Base-by-base conservation (phyloP, 2,113 vertebrate species). In the Clarias magur region DNA sequence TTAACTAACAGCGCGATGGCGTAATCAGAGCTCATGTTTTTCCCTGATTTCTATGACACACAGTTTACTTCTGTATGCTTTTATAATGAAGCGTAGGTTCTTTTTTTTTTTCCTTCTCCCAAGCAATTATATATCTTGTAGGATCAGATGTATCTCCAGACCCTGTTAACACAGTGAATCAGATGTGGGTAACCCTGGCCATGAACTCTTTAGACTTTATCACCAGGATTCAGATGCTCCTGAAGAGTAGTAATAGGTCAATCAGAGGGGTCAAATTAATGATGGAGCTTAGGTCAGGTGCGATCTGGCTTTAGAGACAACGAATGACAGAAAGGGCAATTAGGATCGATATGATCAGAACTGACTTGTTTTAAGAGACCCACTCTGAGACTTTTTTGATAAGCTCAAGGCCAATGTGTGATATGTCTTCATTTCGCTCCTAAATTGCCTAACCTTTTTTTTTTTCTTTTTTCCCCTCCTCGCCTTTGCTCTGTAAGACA, bases 1-100 rank as follows among this genome's bases (percentile, higher is more conserved):
- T 85, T 83, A 85, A 87, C 80, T 56, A 80, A 82, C 68, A 90
- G 54, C 78, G 73, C 73, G 70, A 89, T 30, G 84, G 80, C 63
- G 70, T 72, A 81, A 82, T 80, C 63, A 59, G 82, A 85, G 79
- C 56, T 78, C 67, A 60, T 87, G 68, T 9, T 79, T 54, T 54
- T 30, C 48, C 56, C 83, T 2, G 60, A 53, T 85, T 86, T 72
- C 54, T 38, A 60, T 88, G 54, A 80, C 83, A 72, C 63, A 56
- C 53, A 73, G 83, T 80, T 85, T 67, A 85, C 83, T 86, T 27
- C n/a, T 83, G 75, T 82, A 68, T 57, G 73, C 57, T 56, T 56
- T 84, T 53, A 65, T 82, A 87, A 87, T 62, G 79, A 56, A 80
- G 54, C 34, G 21, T 57, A 56, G 1, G 9, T 56, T 83, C 73